Conservation (phyloP, 2,888 invertebrate species). For the Drosophila formosana region DNA sequence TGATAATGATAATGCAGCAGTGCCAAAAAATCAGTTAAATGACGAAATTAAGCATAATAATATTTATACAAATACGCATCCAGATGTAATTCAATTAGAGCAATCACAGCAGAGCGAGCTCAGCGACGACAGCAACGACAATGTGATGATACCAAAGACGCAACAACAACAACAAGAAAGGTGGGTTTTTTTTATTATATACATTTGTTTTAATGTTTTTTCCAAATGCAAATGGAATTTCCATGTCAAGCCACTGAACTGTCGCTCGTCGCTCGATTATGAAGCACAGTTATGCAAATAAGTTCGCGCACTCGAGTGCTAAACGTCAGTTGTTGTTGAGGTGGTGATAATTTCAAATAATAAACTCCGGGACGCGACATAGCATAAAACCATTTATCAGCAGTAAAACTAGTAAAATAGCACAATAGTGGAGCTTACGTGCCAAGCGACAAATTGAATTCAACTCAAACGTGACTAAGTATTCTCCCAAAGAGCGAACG, state of each 20-base stretch:
- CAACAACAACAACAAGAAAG: constrained; percentile 33
- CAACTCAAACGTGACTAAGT: constrained; percentile 35
- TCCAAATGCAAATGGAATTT: constrained; percentile 30
- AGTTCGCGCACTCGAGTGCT: background rate
- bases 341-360: constrained; percentile 25
- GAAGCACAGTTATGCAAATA: constrained; percentile 11
- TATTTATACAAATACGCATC: constrained; percentile 38
- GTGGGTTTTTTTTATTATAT: constrained; percentile 38
- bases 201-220: background rate
- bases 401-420: constrained; percentile 9
- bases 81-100: constrained; percentile 34
- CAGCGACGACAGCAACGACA: constrained; percentile 12
- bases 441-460: constrained; percentile 36
- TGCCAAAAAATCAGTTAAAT: constrained; percentile 39
- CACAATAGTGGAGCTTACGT: constrained; percentile 15
- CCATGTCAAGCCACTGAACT: constrained; percentile 9
- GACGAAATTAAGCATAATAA: constrained; percentile 51
- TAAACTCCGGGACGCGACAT: constrained; percentile 20
- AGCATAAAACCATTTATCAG: constrained; percentile 47
- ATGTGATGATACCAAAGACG: constrained; percentile 34
- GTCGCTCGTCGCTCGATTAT: background rate
- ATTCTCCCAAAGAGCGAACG: background rate
- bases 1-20: constrained; percentile 39
- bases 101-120: constrained; percentile 31
- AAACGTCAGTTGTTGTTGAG: background rate